Base-by-base conservation (phyloP, 37 sponge, comb jelly and placozoan species). In the Eunapius fragilis region DNA sequence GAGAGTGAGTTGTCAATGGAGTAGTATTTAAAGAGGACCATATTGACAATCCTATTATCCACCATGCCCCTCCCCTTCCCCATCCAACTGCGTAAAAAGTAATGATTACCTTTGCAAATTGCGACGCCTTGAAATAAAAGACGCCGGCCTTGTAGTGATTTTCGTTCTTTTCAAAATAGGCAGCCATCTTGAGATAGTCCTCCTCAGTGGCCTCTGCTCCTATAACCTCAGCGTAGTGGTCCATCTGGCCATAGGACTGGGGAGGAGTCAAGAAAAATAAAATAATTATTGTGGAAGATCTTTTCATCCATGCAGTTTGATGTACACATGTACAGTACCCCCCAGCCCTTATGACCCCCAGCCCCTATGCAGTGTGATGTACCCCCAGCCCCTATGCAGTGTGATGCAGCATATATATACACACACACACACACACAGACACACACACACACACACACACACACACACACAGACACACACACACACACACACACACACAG, bases 171-270 rank as follows among this genome's bases (percentile, higher is more conserved):
- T 95, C 78, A 82, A 91, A 98, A 45, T 98, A 82, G 19, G 58
- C 38, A n/a, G 97, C 99, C 24, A 98, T 94, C 2, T 81, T 69
- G 30, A 83, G 67, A 70, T 94, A 96, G 81, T 98, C 99, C 71
- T 95, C 92, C 27, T 31, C 10, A 32, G 81, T 88, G 41, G 94
- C 97, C 74, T 95, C 93, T 31, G 84, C 86, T 19, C 97, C 97
- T 80, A 98, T 89, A 4, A 96, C 82, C n/a, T 95, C 94, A 24
- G 99, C 95, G 86, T 95, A 98, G 58, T 86, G 84, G 11, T 93
- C 90, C 94, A 98, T 93, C 67, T 88, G 89, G 48, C 84, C 85
- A 69, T 95, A 90, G 32, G 79, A 12, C 93, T 96, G 79, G 26
- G 85, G 31, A 37, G 17, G 12, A 33, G 0, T 34, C 32, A 27